phyloP scores from a whole-genome alignment of 2,888 invertebrate genomes.

The Rhamnusium bicolor region DNA sequence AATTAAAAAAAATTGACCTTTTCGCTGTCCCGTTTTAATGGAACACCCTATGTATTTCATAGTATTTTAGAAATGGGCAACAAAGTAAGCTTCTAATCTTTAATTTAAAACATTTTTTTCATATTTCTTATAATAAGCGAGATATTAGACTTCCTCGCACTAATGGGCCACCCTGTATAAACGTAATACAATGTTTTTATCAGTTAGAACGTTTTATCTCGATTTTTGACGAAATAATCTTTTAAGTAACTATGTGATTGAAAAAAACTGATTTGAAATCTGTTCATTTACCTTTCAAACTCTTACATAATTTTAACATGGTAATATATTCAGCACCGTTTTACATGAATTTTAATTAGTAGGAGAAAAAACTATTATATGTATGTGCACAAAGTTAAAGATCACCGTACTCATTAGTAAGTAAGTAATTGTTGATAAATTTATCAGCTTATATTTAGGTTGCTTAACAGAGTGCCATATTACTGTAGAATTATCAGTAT shows the following conservation, averaged over 20 bases:
- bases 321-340: slow-evolving; percentile 22
- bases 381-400: background rate
- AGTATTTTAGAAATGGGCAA: no score
- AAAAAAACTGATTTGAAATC: slow-evolving; percentile 2
- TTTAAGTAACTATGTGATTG: background rate
- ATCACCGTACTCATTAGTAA: background rate
- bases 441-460: slow-evolving; percentile 11
- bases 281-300: slow-evolving; percentile 26
- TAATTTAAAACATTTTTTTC: no score
- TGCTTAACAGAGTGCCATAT: slow-evolving; percentile 5
- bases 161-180: no score
- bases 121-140: no score
- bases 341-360: slow-evolving; percentile 26
- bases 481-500: background rate
- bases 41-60: no score
- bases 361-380: slow-evolving; percentile 11
- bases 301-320: slow-evolving; percentile 22
- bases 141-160: no score
- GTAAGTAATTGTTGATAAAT: slow-evolving; percentile 23
- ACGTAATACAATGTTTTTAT: background rate
- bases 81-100: no score
- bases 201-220: background rate
- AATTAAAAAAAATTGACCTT: no score
- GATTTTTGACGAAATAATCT: background rate
- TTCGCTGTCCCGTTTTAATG: no score